Evolutionary conservation across 2,113 vertebrate genomes (phyloP).

Genomic region (Boleophthalmus pectinirostris): DNA sequence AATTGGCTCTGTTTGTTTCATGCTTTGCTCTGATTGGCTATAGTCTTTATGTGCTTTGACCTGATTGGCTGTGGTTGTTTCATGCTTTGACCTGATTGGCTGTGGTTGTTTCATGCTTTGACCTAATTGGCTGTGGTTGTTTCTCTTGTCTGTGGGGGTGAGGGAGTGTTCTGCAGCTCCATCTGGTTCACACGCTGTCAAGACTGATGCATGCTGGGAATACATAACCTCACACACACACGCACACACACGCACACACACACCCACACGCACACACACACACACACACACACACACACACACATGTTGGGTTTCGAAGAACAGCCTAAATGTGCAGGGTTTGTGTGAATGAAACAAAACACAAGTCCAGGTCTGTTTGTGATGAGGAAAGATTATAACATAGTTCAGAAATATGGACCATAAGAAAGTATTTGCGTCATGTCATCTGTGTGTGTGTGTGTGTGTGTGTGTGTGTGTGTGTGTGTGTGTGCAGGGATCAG

Average conservation of each 20-base stretch:
- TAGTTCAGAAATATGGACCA: no score
- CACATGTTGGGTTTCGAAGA: no score
- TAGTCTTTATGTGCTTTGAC: neutral
- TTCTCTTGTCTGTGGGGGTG: neutral
- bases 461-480: no score
- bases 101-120: neutral
- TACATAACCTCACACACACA: conserved; percentile 18
- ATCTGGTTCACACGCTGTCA: conserved; percentile 1
- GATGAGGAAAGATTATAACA: no score
- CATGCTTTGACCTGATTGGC: neutral
- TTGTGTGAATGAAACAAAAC: no score
- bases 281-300: no score
- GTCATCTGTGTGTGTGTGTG: no score
- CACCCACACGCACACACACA: no score
- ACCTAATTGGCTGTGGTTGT: neutral
- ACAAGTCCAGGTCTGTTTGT: no score
- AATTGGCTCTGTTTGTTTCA: no score
- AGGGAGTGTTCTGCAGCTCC: neutral
- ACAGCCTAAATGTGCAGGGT: no score
- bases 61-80: neutral
- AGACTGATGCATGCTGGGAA: conserved; percentile 1
- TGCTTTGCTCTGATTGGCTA: neutral
- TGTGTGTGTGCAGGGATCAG: conserved; percentile 31
- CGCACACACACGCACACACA: conserved; percentile 22
- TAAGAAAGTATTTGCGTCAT: no score